phyloP scores from a whole-genome alignment of 2,797 vertebrate species.

The Capromys pilorides region DNA sequence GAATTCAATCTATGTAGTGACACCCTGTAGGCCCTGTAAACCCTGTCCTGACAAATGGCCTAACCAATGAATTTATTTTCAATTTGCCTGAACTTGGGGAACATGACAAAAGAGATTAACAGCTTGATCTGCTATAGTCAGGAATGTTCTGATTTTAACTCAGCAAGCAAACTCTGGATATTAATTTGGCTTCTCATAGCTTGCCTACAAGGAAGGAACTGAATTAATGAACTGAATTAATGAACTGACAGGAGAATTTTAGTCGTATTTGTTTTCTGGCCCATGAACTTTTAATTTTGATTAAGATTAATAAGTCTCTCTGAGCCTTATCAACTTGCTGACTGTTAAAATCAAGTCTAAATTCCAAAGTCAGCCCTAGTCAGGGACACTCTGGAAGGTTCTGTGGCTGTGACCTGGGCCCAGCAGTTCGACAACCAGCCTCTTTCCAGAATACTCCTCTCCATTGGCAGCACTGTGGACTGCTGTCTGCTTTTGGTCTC shows the following conservation, averaged over 20 bases:
- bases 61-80: background rate
- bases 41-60: background rate
- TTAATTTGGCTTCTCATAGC: background rate
- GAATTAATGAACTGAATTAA: background rate
- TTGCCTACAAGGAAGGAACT: conserved; percentile 10
- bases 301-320: background rate
- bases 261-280: conserved; percentile 17
- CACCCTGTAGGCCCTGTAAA: too few species aligned
- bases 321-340: background rate
- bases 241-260: conserved; percentile 15
- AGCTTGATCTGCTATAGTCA: background rate
- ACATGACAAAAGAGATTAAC: background rate
- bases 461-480: background rate
- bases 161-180: background rate
- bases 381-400: background rate
- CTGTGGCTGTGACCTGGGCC: background rate
- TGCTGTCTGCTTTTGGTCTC: background rate
- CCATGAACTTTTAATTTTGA: conserved; percentile 23
- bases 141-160: conserved; percentile 28
- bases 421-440: background rate
- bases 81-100: background rate
- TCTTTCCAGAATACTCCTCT: background rate
- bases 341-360: conserved; percentile 15
- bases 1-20: too few species aligned
- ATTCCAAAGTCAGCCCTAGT: background rate